A percentile compares a stretch with the other conserved stretches of the same genome.
Evolutionary conservation across 2,797 vertebrate species (phyloP).

Genomic region (Urophycis tenuis): DNA sequence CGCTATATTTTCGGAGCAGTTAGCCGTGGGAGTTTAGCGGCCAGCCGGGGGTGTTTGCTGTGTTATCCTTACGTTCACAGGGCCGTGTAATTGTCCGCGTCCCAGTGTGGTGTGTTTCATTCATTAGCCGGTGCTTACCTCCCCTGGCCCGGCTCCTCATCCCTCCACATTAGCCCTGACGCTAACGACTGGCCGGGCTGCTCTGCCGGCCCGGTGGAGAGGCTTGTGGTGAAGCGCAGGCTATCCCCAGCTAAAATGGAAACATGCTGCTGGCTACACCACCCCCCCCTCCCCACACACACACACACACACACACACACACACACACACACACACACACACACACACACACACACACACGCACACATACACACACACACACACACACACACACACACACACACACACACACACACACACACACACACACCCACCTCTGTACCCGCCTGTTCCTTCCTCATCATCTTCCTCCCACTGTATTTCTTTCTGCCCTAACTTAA

Average conservation of each 20-base stretch:
- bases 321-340: conserved; percentile 6
- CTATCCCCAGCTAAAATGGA: conserved; percentile 62
- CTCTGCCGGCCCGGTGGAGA: conserved; percentile 59
- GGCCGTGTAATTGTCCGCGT: conserved; percentile 67
- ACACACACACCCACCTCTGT: conserved; percentile 7
- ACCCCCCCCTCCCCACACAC: conserved; percentile 13
- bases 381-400: too few species aligned
- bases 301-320: not conserved
- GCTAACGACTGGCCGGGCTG: conserved; percentile 68
- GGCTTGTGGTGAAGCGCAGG: conserved; percentile 55
- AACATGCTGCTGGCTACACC: conserved; percentile 55
- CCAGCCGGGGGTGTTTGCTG: conserved; percentile 5
- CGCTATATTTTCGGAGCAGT: not conserved
- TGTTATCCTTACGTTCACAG: conserved; percentile 66
- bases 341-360: not conserved
- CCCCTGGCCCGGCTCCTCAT: conserved; percentile 61
- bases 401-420: not conserved
- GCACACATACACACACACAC: too few species aligned
- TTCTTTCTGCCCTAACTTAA: conserved; percentile 9
- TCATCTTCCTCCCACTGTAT: conserved; percentile 23
- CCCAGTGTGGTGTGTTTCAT: conserved; percentile 61
- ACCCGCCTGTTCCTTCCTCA: conserved; percentile 23
- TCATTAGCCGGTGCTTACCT: conserved; percentile 66
- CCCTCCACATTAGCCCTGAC: conserved; percentile 72
- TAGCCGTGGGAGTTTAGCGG: conserved; percentile 1